Conservation (phyloP, 2,113 vertebrate species). For the Tenrec ecaudatus region DNA sequence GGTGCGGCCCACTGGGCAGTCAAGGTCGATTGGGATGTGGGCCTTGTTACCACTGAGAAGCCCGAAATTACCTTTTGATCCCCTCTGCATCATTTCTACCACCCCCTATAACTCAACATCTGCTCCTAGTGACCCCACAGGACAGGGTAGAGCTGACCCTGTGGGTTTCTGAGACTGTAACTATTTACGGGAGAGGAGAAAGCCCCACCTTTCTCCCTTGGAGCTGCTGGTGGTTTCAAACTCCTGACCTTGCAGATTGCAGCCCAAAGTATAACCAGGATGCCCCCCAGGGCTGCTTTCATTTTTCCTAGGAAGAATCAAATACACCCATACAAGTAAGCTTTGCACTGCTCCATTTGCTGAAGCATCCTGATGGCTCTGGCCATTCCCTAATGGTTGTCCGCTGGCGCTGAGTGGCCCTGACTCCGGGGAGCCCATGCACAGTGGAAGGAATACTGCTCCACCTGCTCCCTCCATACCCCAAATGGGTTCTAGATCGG, state of each 20-base stretch:
- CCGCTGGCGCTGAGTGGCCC: neutral
- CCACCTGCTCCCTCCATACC: neutral
- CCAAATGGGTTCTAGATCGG: neutral
- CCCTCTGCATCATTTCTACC: too few species aligned
- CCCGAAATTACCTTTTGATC: neutral
- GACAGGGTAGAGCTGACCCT: too few species aligned
- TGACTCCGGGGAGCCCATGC: neutral
- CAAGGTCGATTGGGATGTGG: neutral
- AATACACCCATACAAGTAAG: neutral
- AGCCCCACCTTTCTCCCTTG: too few species aligned
- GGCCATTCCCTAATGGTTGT: neutral
- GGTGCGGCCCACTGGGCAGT: neutral
- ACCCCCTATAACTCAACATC: too few species aligned
- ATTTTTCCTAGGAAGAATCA: neutral
- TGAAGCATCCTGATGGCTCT: neutral
- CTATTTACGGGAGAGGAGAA: too few species aligned
- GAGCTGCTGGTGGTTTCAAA: too few species aligned
- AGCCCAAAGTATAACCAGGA: too few species aligned
- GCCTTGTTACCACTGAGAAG: neutral
- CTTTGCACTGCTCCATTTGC: neutral
- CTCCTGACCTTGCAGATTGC: too few species aligned
- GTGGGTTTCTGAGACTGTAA: too few species aligned
- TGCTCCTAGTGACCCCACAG: too few species aligned
- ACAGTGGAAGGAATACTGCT: neutral
- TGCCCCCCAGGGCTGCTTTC: too few species aligned